Evolutionary conservation across 2,113 vertebrate genomes (phyloP).

Genomic region (Pollachius pollachius): DNA sequence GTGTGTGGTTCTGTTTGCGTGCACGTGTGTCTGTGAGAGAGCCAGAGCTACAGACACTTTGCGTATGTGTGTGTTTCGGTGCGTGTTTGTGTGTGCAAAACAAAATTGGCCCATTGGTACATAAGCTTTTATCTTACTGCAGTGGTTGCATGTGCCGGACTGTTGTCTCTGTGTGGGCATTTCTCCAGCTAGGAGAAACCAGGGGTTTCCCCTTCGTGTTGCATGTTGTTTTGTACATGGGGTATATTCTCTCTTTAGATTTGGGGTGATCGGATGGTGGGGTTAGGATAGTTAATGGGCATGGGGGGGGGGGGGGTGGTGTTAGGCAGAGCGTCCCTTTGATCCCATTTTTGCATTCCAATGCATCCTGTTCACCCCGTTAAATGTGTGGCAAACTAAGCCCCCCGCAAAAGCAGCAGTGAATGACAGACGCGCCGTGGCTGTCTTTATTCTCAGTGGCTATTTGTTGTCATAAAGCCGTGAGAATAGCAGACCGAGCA

Average conservation of each 20-base stretch:
- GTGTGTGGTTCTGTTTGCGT: neutral
- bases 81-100: neutral
- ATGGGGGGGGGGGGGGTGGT: neutral
- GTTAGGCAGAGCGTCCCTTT: conserved; percentile 70
- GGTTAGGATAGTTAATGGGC: no score
- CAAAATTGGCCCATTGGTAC: no score
- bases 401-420: conserved; percentile 37
- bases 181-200: neutral
- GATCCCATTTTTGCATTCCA: conserved; percentile 67
- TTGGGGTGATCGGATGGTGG: neutral
- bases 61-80: neutral
- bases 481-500: conserved; percentile 24
- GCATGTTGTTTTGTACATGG: conserved; percentile 51
- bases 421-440: conserved; percentile 58
- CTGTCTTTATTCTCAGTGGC: conserved; percentile 49
- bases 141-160: neutral
- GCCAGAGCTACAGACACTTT: neutral
- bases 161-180: conserved; percentile 20
- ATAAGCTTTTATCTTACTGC: no score
- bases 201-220: conserved; percentile 56
- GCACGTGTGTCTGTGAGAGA: neutral
- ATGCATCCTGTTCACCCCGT: conserved; percentile 61
- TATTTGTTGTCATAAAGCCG: conserved; percentile 46
- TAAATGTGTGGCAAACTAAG: conserved; percentile 63
- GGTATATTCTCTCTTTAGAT: no score